phyloP scores from a whole-genome alignment of 2,797 vertebrate genomes.

The Vipera latastei region DNA sequence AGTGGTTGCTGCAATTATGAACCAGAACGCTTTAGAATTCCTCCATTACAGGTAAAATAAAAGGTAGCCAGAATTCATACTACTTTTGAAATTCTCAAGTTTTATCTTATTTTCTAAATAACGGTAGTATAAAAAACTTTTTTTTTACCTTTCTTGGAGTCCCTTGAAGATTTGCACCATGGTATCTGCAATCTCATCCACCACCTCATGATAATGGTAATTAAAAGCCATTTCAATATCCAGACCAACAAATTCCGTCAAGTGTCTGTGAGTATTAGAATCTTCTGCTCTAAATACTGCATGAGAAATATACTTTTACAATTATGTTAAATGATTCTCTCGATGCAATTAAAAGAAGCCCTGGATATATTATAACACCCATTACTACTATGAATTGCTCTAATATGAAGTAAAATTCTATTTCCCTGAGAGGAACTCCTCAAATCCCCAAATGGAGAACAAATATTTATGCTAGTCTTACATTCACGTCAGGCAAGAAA shows the following conservation, averaged over 20 bases:
- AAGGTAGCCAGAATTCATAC: background rate
- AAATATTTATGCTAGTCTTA: conserved; percentile 7
- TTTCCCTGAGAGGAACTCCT: conserved; percentile 7
- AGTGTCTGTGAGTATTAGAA: conserved; percentile 96
- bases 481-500: background rate
- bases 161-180: conserved; percentile 99
- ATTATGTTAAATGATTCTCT: conserved; percentile 35
- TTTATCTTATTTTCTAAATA: background rate
- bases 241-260: conserved; percentile 98
- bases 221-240: conserved; percentile 99
- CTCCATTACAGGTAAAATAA: background rate
- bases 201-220: conserved; percentile 98
- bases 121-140: conserved; percentile 1
- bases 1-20: background rate
- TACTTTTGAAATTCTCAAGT: background rate
- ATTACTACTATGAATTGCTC: background rate
- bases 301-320: conserved; percentile 44
- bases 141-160: conserved; percentile 88
- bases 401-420: conserved; percentile 14
- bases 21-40: background rate
- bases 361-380: background rate
- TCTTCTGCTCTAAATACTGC: conserved; percentile 97
- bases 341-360: background rate
- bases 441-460: background rate
- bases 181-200: conserved; percentile 94